phyloP scores from a whole-genome alignment of 2,113 vertebrate species.

The Pimephales promelas region DNA sequence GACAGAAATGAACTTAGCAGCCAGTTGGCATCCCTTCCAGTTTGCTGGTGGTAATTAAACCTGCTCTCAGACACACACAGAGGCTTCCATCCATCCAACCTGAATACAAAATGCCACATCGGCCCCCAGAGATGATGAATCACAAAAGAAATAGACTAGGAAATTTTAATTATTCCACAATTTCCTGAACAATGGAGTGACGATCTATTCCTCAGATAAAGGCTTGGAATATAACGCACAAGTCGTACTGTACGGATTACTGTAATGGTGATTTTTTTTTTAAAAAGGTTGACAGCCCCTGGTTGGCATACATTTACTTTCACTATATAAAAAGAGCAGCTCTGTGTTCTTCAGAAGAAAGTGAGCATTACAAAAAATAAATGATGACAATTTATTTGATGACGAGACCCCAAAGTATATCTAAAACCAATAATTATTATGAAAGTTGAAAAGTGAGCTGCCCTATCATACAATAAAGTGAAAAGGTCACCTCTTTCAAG shows the following conservation, averaged over 20 bases:
- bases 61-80: conserved; percentile 43
- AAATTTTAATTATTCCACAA: background rate
- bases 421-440: background rate
- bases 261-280: background rate
- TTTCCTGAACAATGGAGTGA: background rate
- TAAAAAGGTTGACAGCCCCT: background rate
- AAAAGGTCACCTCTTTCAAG: conserved; percentile 22
- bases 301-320: background rate
- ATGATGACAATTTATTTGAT: background rate
- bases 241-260: background rate
- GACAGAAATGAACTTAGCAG: conserved; percentile 64
- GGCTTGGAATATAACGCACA: background rate
- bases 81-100: conserved; percentile 54
- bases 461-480: background rate
- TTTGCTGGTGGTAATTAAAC: conserved; percentile 68
- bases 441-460: conserved; percentile 20
- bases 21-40: conserved; percentile 53
- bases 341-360: conserved; percentile 7
- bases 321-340: background rate
- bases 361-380: background rate
- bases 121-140: conserved; percentile 2
- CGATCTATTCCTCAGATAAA: background rate
- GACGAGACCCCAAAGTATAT: background rate
- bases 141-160: background rate
- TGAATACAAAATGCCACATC: conserved; percentile 58